A percentile compares a stretch with the other conserved stretches of the same genome.
These are phyloP conservation scores for Meda fulgida DNA, from an alignment of 2,797 vertebrate genomes.

Conservation along the genomic window DNA sequence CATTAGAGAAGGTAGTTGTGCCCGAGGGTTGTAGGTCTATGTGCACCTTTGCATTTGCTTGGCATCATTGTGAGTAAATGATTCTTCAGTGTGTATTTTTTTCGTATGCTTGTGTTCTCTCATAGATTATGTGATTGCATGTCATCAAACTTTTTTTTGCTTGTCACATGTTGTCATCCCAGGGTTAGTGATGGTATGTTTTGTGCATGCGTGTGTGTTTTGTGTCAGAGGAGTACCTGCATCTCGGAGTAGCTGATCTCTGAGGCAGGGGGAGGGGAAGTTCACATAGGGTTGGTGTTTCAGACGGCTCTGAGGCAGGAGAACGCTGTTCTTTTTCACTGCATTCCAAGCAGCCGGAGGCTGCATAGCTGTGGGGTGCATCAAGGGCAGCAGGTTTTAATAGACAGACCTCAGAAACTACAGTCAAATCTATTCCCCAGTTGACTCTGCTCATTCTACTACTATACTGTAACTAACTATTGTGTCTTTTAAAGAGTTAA, in stretches of 20 bases:
- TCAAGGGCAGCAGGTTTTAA: constrained; percentile 31
- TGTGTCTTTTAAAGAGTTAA: background rate
- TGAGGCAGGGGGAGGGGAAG: constrained; percentile 31
- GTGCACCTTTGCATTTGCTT: constrained; percentile 30
- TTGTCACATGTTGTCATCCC: background rate
- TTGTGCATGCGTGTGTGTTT: background rate
- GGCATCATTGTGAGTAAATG: constrained; percentile 33
- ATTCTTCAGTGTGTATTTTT: constrained; percentile 22
- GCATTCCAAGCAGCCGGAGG: constrained; percentile 45
- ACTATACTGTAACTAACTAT: background rate
- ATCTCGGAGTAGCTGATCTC: constrained; percentile 2
- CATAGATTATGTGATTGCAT: constrained; percentile 23
- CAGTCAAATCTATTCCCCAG: background rate
- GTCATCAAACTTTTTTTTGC: background rate
- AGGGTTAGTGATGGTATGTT: background rate
- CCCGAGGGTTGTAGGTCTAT: constrained; percentile 16
- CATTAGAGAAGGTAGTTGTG: background rate
- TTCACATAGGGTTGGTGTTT: constrained; percentile 36
- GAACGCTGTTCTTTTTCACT: constrained; percentile 34
- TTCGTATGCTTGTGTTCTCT: background rate
- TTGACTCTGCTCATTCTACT: background rate
- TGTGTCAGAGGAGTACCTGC: constrained; percentile 53
- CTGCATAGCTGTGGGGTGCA: constrained; percentile 38
- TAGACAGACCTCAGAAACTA: constrained; percentile 14
- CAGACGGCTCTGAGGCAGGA: constrained; percentile 27